Percentiles rank a stretch among this genome's conserved stretches.
Conservation (phyloP, 2,888 invertebrate species). For the Therioaphis trifolii region DNA sequence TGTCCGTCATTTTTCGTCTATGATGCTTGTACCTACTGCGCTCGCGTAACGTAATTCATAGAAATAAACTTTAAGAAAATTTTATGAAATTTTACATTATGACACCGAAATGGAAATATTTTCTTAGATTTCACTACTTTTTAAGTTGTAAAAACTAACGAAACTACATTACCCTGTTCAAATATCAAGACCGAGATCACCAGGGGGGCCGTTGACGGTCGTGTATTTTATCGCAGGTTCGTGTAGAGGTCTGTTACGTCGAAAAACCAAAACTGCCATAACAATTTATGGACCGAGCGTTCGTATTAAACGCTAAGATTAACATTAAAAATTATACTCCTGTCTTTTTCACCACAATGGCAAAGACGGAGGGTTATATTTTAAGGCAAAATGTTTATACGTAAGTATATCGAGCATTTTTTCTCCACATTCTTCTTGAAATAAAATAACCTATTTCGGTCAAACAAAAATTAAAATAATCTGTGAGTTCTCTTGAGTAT, state of each 20-base stretch:
- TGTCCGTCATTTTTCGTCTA: too few species aligned
- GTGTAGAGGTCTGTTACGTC: conserved; percentile 1
- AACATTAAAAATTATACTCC: too few species aligned
- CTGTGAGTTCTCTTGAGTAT: too few species aligned
- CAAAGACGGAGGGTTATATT: too few species aligned
- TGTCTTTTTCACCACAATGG: too few species aligned
- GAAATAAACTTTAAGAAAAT: background rate
- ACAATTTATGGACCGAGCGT: background rate
- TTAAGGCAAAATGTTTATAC: too few species aligned
- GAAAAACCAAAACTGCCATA: conserved; percentile 25
- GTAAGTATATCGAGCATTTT: too few species aligned
- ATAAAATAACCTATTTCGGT: too few species aligned
- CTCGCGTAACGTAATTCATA: too few species aligned
- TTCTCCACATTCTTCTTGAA: too few species aligned
- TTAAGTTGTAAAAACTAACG: conserved; percentile 25
- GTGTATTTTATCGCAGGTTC: conserved; percentile 3
- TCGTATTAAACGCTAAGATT: background rate
- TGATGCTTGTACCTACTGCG: too few species aligned
- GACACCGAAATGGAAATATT: background rate
- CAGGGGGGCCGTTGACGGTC: background rate
- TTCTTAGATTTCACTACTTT: background rate
- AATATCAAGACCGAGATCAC: background rate
- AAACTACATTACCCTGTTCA: background rate
- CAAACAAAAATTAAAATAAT: too few species aligned
- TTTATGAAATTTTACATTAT: background rate